These are phyloP conservation scores for Cenopis cana DNA, from an alignment of 2,888 invertebrate species.

Conservation along the genomic window DNA sequence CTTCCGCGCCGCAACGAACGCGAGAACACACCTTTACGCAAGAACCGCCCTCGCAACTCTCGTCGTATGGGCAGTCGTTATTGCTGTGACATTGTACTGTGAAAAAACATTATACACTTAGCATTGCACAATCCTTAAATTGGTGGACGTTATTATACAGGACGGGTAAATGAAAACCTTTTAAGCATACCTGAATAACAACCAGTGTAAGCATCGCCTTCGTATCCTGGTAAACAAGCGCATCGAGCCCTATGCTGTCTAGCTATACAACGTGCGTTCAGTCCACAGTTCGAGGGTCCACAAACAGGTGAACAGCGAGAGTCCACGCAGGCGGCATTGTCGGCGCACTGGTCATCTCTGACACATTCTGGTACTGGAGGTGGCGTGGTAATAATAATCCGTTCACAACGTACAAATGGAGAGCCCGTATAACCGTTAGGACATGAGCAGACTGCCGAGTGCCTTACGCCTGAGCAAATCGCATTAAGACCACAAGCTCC, in stretches of 20 bases:
- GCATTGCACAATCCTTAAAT: background rate
- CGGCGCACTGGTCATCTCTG: constrained; percentile 91
- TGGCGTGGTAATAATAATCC: constrained; percentile 60
- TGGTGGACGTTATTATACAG: background rate
- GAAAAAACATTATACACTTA: constrained; percentile 51
- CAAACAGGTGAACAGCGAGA: constrained; percentile 91
- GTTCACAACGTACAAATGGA: constrained; percentile 89
- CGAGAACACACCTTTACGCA: constrained; percentile 92
- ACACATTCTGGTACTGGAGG: constrained; percentile 90
- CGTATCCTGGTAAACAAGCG: constrained; percentile 92
- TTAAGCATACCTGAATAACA: constrained; percentile 88
- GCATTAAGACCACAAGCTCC: constrained; percentile 94
- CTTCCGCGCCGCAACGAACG: constrained; percentile 92
- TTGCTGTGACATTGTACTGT: constrained; percentile 93
- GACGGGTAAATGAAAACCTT: background rate
- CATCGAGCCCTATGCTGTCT: constrained; percentile 93
- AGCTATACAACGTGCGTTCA: constrained; percentile 91
- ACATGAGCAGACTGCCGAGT: constrained; percentile 93
- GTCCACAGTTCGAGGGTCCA: constrained; percentile 88
- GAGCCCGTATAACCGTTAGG: constrained; percentile 91
- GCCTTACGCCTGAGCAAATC: constrained; percentile 89
- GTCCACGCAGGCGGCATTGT: constrained; percentile 93
- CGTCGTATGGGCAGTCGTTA: constrained; percentile 92
- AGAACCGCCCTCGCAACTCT: constrained; percentile 92
- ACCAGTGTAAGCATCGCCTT: constrained; percentile 92